Evolutionary conservation across 2,797 vertebrate species (phyloP).

Genomic region (Tapirus indicus): DNA sequence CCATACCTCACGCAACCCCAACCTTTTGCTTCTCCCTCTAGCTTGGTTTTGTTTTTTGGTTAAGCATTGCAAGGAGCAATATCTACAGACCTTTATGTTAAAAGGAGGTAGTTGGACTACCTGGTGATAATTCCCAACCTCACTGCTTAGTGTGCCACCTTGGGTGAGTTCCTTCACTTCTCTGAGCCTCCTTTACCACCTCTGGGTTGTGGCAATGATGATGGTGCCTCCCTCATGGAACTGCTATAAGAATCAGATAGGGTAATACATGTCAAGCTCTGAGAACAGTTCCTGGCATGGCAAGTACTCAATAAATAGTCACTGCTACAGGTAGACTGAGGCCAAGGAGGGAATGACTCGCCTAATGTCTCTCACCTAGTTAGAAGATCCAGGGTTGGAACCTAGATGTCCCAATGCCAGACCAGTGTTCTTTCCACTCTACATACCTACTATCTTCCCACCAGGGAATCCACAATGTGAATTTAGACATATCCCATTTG

Average conservation of each 20-base stretch:
- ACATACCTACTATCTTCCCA: not conserved
- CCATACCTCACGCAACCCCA: not conserved
- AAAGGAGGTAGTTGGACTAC: not conserved
- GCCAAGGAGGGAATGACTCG: not conserved
- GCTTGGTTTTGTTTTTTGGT: not conserved
- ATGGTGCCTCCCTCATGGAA: not conserved
- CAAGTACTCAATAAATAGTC: not conserved
- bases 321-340: not conserved
- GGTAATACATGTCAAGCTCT: not conserved
- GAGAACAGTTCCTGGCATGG: not conserved
- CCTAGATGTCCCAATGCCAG: not conserved
- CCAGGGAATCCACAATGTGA: not conserved
- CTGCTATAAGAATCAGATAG: not conserved
- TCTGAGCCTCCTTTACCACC: not conserved
- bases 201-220: not conserved
- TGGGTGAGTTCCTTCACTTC: not conserved
- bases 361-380: not conserved
- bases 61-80: not conserved
- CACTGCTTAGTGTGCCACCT: not conserved
- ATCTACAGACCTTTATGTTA: not conserved
- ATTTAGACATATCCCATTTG: conserved; percentile 28
- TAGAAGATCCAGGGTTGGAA: not conserved
- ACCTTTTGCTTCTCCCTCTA: not conserved
- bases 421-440: not conserved
- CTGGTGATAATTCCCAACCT: not conserved